Evolutionary conservation across 2,888 invertebrate species (phyloP).

Genomic region (Noctua fimbriata): DNA sequence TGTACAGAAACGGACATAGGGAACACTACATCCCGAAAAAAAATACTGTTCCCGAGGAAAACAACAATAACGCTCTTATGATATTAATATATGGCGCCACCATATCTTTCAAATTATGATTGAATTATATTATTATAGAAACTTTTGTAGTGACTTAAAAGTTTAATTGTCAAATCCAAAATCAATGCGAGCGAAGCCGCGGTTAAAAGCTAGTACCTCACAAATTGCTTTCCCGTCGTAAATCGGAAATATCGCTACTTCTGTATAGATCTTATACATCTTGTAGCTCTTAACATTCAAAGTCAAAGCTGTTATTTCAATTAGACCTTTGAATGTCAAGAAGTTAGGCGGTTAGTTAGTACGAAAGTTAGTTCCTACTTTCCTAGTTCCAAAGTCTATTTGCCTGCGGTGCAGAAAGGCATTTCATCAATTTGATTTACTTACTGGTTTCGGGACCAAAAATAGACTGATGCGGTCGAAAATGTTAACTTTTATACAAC

Average conservation of each 20-base stretch:
- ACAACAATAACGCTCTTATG: too few species aligned
- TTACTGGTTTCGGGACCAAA: neutral
- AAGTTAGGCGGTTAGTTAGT: constrained; percentile 13
- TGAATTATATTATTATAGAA: too few species aligned
- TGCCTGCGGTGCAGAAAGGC: neutral
- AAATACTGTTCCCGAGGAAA: too few species aligned
- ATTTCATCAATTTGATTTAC: neutral
- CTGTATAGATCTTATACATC: neutral
- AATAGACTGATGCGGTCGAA: neutral
- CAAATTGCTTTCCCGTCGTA: neutral
- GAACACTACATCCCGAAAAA: too few species aligned
- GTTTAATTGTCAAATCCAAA: too few species aligned
- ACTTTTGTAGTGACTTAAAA: too few species aligned
- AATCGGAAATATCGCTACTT: neutral
- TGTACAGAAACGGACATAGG: too few species aligned
- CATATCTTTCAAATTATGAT: too few species aligned
- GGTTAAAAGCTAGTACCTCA: neutral
- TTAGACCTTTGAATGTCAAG: constrained; percentile 25
- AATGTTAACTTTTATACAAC: neutral
- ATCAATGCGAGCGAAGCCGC: too few species aligned
- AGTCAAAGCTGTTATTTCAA: constrained; percentile 27
- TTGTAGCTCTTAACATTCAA: neutral
- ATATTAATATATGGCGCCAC: too few species aligned
- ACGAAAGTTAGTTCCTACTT: constrained; percentile 15
- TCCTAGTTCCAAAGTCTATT: constrained; percentile 18